A percentile compares a stretch with the other conserved stretches of the same genome.
Conservation (phyloP, 1,140 invertebrate species). For the Lutraria rhynchaena region DNA sequence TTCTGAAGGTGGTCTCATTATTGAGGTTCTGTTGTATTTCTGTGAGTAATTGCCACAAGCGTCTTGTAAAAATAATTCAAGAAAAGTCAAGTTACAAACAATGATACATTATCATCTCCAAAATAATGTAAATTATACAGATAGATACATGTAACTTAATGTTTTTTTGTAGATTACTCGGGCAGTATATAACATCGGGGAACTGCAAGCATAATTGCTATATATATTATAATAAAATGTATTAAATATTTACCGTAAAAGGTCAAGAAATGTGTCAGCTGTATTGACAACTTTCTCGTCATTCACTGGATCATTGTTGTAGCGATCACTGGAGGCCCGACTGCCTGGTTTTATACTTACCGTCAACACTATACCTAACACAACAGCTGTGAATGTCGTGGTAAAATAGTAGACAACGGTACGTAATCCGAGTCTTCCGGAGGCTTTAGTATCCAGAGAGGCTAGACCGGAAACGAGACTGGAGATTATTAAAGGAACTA, state of each 20-base stretch:
- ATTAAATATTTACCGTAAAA: conserved; percentile 90
- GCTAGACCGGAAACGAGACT: conserved; percentile 79
- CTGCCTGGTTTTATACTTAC: conserved; percentile 71
- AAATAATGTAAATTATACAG: too few species aligned
- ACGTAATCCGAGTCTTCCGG: conserved; percentile 81
- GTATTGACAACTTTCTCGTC: conserved; percentile 58
- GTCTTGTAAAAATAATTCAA: too few species aligned
- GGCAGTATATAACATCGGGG: too few species aligned
- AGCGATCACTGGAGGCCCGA: conserved; percentile 39
- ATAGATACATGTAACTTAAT: too few species aligned
- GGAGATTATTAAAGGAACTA: conserved; percentile 83
- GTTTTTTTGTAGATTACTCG: too few species aligned
- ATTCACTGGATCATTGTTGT: conserved; percentile 1
- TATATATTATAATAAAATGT: too few species aligned
- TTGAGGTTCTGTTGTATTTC: too few species aligned
- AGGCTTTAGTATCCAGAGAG: conserved; percentile 71
- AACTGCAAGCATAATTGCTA: too few species aligned
- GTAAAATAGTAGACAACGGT: conserved; percentile 95
- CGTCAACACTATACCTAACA: conserved; percentile 75
- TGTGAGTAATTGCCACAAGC: too few species aligned
- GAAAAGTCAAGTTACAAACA: too few species aligned
- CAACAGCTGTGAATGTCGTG: conserved; percentile 87
- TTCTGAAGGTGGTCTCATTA: too few species aligned
- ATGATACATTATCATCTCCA: too few species aligned
- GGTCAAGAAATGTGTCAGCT: conserved; percentile 93